These are phyloP conservation scores for Verasper variegatus DNA, from an alignment of 2,113 vertebrate species.

Conservation along the genomic window DNA sequence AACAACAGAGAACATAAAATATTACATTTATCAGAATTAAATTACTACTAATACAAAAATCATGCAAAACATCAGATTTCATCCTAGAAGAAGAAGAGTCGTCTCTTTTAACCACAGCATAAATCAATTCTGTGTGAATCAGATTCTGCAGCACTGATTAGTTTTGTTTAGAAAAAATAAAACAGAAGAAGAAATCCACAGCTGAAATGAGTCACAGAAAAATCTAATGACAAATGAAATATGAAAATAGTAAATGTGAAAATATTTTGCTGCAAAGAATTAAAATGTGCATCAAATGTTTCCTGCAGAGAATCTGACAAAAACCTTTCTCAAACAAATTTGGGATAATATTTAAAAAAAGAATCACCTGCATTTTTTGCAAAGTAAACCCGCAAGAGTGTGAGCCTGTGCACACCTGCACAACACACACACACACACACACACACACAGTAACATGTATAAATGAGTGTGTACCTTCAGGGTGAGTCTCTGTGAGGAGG, in stretches of 20 bases:
- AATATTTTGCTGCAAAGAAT: neutral
- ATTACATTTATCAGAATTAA: no score
- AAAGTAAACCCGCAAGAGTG: conserved; percentile 2
- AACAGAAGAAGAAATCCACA: neutral
- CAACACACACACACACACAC: conserved; percentile 2
- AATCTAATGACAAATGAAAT: neutral
- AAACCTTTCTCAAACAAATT: neutral
- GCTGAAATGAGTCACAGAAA: neutral
- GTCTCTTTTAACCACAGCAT: no score
- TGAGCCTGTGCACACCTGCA: conserved; percentile 17
- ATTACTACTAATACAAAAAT: no score
- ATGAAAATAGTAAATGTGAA: no score
- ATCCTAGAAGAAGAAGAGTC: no score
- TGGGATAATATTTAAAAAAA: neutral
- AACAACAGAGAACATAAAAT: no score
- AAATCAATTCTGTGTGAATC: no score
- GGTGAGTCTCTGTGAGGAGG: conserved; percentile 1
- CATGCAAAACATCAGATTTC: no score
- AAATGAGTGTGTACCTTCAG: conserved; percentile 47
- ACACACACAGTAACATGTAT: conserved; percentile 3
- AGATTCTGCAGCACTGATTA: no score
- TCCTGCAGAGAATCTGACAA: neutral
- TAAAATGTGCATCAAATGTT: no score
- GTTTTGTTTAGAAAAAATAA: no score
- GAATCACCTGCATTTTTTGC: neutral